Evolutionary conservation across 2,888 invertebrate genomes (phyloP).

Genomic region (Euspilapteryx auroguttella): DNA sequence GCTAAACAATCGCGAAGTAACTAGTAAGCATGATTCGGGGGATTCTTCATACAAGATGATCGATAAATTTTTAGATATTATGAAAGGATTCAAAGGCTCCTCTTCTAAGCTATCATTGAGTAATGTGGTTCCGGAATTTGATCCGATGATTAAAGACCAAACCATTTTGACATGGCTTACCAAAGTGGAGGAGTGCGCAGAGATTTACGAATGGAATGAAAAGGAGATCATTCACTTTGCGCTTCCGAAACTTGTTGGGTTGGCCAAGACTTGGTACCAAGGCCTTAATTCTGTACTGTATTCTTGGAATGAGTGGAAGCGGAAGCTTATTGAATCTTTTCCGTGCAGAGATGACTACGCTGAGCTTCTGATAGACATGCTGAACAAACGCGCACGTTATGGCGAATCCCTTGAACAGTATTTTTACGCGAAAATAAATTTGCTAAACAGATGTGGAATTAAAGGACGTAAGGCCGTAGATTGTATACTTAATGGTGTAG

Average conservation of each 20-base stretch:
- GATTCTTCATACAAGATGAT: too few relatives aligned
- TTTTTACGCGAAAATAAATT: too few relatives aligned
- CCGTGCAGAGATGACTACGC: too few relatives aligned
- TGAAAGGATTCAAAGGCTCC: too few relatives aligned
- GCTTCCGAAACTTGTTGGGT: slow-evolving; percentile 6
- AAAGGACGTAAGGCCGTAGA: slow-evolving; percentile 6
- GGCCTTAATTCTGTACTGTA: slow-evolving; percentile 5
- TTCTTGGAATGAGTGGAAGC: slow-evolving; percentile 8
- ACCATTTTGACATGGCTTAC: too few relatives aligned
- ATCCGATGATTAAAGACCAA: too few relatives aligned
- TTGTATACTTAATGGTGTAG: slow-evolving; percentile 3
- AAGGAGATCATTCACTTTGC: slow-evolving; percentile 7
- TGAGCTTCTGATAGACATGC: slow-evolving; percentile 8
- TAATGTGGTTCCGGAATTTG: too few relatives aligned
- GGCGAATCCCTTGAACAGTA: slow-evolving; percentile 7
- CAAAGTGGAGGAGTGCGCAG: too few relatives aligned
- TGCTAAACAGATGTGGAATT: slow-evolving; percentile 7
- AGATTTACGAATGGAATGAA: slow-evolving; percentile 7
- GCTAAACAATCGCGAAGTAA: too few relatives aligned
- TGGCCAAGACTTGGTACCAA: slow-evolving; percentile 8
- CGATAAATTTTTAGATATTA: too few relatives aligned
- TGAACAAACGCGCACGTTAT: slow-evolving; percentile 5
- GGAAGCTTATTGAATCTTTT: slow-evolving; percentile 8
- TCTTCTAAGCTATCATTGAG: too few relatives aligned
- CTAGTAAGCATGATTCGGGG: too few relatives aligned